These are phyloP conservation scores for Callopanchax toddi DNA, from an alignment of 2,113 vertebrate species.

Conservation along the genomic window DNA sequence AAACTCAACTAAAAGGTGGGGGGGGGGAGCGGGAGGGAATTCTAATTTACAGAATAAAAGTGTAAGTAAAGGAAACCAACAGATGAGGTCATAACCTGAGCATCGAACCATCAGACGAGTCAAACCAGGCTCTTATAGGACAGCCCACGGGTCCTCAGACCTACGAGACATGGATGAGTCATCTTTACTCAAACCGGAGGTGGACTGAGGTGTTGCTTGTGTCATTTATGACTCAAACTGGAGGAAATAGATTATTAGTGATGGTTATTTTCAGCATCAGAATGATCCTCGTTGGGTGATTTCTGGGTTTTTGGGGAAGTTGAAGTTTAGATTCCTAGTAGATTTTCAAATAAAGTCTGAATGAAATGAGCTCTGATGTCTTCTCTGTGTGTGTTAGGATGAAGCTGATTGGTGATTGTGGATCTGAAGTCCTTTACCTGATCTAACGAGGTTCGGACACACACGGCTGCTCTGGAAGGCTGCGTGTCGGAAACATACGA, in stretches of 20 bases:
- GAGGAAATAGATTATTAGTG: background rate
- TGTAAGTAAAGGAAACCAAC: background rate
- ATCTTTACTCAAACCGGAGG: background rate
- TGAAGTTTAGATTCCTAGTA: too few relatives aligned
- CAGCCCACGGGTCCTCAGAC: background rate
- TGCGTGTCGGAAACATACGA: slow-evolving; percentile 12
- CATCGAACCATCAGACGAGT: too few relatives aligned
- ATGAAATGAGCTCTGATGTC: too few relatives aligned
- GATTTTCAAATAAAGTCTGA: too few relatives aligned
- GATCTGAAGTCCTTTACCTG: background rate
- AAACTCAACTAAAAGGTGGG: background rate
- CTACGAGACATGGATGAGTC: background rate
- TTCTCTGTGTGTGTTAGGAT: too few relatives aligned
- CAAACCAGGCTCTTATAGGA: too few relatives aligned
- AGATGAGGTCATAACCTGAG: background rate
- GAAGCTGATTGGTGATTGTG: background rate
- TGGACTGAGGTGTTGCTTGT: background rate
- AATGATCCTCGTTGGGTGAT: background rate
- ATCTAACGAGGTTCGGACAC: background rate
- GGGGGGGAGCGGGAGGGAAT: too few relatives aligned
- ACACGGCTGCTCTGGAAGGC: slow-evolving; percentile 5
- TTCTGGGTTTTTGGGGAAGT: background rate
- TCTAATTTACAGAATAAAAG: background rate
- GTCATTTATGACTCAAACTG: background rate
- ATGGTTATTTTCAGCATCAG: background rate